Base-by-base conservation (phyloP, 2,888 invertebrate species). In the Blastobasis lacticolella region DNA sequence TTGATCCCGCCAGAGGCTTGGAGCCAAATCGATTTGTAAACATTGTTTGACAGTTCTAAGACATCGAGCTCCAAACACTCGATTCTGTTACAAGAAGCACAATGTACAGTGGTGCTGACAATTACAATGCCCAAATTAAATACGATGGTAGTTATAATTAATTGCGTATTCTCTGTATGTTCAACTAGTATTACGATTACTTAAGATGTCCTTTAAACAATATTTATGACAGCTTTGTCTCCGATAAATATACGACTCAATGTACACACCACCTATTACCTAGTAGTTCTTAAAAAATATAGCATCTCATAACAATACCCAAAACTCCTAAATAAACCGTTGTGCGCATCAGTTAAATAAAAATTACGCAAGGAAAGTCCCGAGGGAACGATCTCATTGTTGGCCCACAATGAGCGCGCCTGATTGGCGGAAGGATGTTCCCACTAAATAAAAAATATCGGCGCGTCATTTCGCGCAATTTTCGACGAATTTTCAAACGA, bases 351-450 rank as follows among this genome's bases (percentile, higher is more conserved):
- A 76, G 73, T 81, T 81, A 78, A 81, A 85, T 84, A 84, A 83
- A 82, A 84, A 86, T 82, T 77, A 82, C 76, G 71, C 69, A 65
- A 72, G 73, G 78, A 73, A 75, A 71, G 77, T 80, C 80, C 77
- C 77, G 76, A 67, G 81, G 80, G 83, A 80, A 72, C 63, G 63
- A 62, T 63, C 71, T 81, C 78, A 85, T 85, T 86, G 85, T 84
- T 73, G 64, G 62, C 59, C 73, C 78, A 86, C 87, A 88, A 88
- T 86, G 82, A 82, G 78, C 76, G 73, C 78, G 72, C 73, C 81
- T 88, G 88, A 88, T 88, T 88, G 88, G 87, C 88, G 88, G 88
- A 88, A 88, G 87, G 88, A 88, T 86, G 87, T 78, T 82, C 83
- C 81, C 85, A 86, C 83, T 84, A 87, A 88, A 87, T 87, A 86